These are phyloP conservation scores for Sepiola atlantica DNA, from an alignment of 2,888 invertebrate genomes.

Conservation along the genomic window DNA sequence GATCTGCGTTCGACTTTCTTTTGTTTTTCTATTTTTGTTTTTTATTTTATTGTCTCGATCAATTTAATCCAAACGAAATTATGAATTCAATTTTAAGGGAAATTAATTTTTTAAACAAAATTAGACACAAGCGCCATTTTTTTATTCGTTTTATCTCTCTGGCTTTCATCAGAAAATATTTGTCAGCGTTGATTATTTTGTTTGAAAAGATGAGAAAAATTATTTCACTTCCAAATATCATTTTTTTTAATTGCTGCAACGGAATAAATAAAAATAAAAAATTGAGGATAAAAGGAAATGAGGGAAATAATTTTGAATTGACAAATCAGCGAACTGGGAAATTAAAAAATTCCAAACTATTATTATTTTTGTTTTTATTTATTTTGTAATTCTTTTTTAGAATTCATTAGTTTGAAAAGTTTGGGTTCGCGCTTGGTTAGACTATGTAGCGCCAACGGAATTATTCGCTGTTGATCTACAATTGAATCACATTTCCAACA, in stretches of 20 bases:
- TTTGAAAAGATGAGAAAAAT: conserved; percentile 17
- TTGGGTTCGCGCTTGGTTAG: neutral
- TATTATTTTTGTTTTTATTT: neutral
- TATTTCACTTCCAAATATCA: neutral
- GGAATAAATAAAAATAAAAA: neutral
- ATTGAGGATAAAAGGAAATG: no score
- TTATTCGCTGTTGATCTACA: neutral
- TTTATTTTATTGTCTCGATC: no score
- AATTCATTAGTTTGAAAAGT: neutral
- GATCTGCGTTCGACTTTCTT: no score
- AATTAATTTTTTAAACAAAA: no score
- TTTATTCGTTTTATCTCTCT: no score
- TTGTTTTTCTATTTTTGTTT: no score
- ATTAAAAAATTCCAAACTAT: neutral
- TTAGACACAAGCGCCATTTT: no score
- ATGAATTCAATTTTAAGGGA: no score
- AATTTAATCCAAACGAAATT: no score
- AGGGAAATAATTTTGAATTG: neutral
- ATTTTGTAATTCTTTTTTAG: no score
- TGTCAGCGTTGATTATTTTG: conserved; percentile 14
- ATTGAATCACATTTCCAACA: neutral
- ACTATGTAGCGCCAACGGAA: neutral
- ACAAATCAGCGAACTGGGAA: neutral
- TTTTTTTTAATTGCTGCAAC: neutral
- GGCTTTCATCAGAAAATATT: neutral